These are phyloP conservation scores for Odocoileus hemionus DNA, from an alignment of 2,113 vertebrate species.

Conservation along the genomic window DNA sequence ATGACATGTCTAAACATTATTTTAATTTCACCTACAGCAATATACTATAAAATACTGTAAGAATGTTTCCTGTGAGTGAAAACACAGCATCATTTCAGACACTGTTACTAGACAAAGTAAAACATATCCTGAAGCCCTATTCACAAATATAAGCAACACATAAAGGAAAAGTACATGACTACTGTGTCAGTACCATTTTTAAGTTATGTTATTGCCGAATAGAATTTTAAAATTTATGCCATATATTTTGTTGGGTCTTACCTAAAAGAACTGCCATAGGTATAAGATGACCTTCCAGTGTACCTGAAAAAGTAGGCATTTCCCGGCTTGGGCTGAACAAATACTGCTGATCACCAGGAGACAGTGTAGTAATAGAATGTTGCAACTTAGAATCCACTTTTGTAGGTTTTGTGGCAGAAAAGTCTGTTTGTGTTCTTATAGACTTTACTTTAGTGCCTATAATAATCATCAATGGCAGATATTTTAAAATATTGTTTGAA, in stretches of 20 bases:
- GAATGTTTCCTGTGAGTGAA: neutral
- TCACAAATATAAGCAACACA: neutral
- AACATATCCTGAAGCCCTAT: neutral
- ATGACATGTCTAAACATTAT: neutral
- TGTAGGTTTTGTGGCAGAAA: conserved; percentile 24
- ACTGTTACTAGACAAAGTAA: neutral
- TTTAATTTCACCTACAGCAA: neutral
- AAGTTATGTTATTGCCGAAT: neutral
- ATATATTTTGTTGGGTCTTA: conserved; percentile 72
- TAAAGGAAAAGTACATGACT: neutral
- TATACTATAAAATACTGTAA: neutral
- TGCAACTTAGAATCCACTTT: conserved; percentile 29
- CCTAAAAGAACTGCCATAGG: conserved; percentile 91
- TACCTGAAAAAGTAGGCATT: conserved; percentile 52
- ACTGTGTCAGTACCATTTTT: neutral
- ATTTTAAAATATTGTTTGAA: conserved; percentile 20
- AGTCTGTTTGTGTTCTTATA: conserved; percentile 88
- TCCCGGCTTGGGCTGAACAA: conserved; percentile 80
- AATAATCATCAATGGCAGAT: conserved; percentile 36
- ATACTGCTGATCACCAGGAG: conserved; percentile 70
- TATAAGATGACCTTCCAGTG: conserved; percentile 82
- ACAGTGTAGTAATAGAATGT: neutral
- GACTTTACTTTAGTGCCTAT: conserved; percentile 91
- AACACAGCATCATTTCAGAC: neutral
- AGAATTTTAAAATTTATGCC: conserved; percentile 15